Evolutionary conservation across 2,888 invertebrate genomes (phyloP).

Genomic region (Drosophila histrio): DNA sequence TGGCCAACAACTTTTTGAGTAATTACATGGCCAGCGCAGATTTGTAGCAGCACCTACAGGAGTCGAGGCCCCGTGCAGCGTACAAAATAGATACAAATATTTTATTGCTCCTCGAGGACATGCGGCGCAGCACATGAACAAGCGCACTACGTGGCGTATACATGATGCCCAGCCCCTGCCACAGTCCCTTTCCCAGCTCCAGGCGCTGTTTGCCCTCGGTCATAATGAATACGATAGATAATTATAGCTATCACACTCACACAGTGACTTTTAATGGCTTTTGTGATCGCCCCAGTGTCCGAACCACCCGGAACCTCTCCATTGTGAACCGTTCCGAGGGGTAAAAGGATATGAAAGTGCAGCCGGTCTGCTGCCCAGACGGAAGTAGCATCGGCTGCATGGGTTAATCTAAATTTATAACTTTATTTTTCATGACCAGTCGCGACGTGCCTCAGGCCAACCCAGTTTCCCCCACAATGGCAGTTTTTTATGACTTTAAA

Average conservation of each 20-base stretch:
- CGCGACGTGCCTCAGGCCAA: conserved; percentile 26
- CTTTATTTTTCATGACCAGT: conserved; percentile 62
- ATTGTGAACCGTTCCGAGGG: background rate
- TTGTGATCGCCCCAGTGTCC: conserved; percentile 35
- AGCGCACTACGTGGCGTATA: conserved; percentile 44
- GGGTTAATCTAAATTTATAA: conserved; percentile 80
- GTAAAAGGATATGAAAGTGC: conserved; percentile 10
- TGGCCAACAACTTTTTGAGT: conserved; percentile 69
- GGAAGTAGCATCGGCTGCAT: conserved; percentile 49
- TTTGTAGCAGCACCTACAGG: conserved; percentile 56
- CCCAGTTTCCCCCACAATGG: background rate
- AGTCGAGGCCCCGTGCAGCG: conserved; percentile 15
- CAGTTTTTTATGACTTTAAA: conserved; percentile 34
- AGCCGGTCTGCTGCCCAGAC: conserved; percentile 22
- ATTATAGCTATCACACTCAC: conserved; percentile 57
- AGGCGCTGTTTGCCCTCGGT: conserved; percentile 29
- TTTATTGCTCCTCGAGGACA: conserved; percentile 81
- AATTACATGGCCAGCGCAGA: conserved; percentile 71
- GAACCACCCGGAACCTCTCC: background rate
- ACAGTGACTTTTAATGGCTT: conserved; percentile 77
- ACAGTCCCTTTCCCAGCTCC: background rate
- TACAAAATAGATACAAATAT: conserved; percentile 74
- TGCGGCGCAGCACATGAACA: conserved; percentile 42
- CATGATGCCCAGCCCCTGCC: conserved; percentile 30
- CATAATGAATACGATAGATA: conserved; percentile 77